These are phyloP conservation scores for Acanthiza pusilla DNA, from an alignment of 2,797 vertebrate genomes.

Conservation along the genomic window DNA sequence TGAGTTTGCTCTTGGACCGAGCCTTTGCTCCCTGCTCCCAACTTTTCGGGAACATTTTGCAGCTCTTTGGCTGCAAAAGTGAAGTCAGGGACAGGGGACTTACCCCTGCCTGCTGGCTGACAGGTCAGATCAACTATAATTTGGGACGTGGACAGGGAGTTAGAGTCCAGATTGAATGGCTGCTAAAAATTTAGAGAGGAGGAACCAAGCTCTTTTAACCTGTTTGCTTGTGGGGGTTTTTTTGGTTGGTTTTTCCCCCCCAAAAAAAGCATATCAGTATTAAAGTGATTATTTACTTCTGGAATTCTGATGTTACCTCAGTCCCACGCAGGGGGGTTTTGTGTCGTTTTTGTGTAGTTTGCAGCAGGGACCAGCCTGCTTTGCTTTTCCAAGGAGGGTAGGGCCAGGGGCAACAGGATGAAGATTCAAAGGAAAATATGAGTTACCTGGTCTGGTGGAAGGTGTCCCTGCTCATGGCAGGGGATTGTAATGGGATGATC, in stretches of 20 bases:
- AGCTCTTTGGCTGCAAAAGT: background rate
- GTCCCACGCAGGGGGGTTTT: background rate
- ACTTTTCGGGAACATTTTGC: slow-evolving; percentile 43
- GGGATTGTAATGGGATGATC: background rate
- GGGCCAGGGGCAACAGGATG: background rate
- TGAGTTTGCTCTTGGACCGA: background rate
- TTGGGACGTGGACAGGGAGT: background rate
- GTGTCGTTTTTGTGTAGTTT: background rate
- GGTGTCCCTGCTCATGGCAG: no score
- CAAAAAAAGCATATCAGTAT: fast-evolving
- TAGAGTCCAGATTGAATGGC: background rate
- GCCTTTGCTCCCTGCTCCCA: background rate
- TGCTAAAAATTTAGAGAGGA: background rate
- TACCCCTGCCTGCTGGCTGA: background rate
- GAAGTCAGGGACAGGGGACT: background rate
- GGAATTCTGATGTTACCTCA: background rate
- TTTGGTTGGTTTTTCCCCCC: background rate
- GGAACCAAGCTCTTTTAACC: background rate
- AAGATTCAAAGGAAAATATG: background rate
- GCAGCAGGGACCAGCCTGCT: background rate
- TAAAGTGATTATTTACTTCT: background rate
- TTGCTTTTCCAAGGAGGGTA: background rate
- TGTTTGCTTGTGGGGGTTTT: no score
- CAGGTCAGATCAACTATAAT: background rate
- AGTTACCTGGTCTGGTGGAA: background rate